Evolutionary conservation across 1,140 invertebrate species (phyloP).

Genomic region (Drosophila lacertosa): DNA sequence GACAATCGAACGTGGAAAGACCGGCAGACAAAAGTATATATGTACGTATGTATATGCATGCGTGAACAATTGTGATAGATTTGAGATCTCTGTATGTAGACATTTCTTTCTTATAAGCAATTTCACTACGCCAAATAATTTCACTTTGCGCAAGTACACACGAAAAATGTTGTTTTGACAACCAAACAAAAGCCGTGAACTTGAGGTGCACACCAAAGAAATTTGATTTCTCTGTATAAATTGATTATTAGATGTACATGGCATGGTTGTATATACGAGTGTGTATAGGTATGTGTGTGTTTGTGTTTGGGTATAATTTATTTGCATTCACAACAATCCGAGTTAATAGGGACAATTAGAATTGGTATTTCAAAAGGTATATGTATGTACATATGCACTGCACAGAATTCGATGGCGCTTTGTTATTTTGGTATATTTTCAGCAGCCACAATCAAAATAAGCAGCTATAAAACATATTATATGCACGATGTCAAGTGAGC

Average conservation of each 20-base stretch:
- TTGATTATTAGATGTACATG: slow-evolving; percentile 35
- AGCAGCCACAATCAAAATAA: slow-evolving; percentile 28
- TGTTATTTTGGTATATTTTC: slow-evolving; percentile 21
- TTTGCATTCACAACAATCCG: slow-evolving; percentile 13
- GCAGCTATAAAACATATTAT: slow-evolving; percentile 52
- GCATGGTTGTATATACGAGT: slow-evolving; percentile 6
- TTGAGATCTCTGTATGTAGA: slow-evolving; percentile 6
- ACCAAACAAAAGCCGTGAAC: slow-evolving; percentile 61
- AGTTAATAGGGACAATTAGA: slow-evolving; percentile 5
- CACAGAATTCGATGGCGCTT: slow-evolving; percentile 29
- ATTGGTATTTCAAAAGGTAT: not conserved
- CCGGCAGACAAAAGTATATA: slow-evolving; percentile 9
- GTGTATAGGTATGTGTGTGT: too few relatives aligned
- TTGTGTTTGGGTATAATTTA: slow-evolving; percentile 5
- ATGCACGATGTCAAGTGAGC: slow-evolving; percentile 48
- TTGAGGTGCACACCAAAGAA: slow-evolving; percentile 49
- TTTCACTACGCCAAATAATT: slow-evolving; percentile 41
- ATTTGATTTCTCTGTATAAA: slow-evolving; percentile 39
- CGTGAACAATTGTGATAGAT: slow-evolving; percentile 6
- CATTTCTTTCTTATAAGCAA: slow-evolving; percentile 32
- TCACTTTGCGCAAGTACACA: slow-evolving; percentile 48
- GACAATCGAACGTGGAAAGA: slow-evolving; percentile 14
- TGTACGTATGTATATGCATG: slow-evolving; percentile 7
- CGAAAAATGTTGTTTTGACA: slow-evolving; percentile 66
- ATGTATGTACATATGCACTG: slow-evolving; percentile 30